These are phyloP conservation scores for Craseonycteris thonglongyai DNA, from an alignment of 2,113 vertebrate genomes.

Conservation along the genomic window DNA sequence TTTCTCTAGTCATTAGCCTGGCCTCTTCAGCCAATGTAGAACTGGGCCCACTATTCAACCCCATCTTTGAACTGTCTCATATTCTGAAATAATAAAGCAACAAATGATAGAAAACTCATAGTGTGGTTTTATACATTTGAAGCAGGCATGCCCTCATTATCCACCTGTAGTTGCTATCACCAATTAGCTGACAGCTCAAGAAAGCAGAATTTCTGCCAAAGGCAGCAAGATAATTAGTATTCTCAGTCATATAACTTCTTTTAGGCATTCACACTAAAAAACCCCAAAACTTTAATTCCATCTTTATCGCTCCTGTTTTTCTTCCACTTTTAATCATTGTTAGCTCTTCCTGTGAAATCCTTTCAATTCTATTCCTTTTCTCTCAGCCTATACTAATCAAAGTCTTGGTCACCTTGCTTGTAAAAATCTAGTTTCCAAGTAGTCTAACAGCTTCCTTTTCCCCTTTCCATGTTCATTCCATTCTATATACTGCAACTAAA, in stretches of 20 bases:
- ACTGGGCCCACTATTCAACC: neutral
- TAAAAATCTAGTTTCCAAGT: slow-evolving; percentile 16
- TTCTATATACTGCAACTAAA: neutral
- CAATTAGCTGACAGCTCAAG: neutral
- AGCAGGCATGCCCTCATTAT: neutral
- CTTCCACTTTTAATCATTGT: neutral
- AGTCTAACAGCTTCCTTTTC: neutral
- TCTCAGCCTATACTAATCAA: neutral
- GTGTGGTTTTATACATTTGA: neutral
- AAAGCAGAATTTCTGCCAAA: neutral
- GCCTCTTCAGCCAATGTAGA: neutral
- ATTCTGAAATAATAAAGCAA: neutral
- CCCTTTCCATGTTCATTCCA: neutral
- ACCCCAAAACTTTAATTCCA: neutral
- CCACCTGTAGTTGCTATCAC: neutral
- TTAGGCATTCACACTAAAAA: neutral
- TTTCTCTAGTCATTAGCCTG: neutral
- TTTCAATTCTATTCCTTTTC: neutral
- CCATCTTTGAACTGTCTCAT: neutral
- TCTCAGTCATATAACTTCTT: neutral
- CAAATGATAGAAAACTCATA: neutral
- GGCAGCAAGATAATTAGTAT: neutral
- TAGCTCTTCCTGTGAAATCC: neutral
- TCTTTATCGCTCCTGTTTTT: neutral
- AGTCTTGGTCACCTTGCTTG: neutral